Base-by-base conservation (phyloP, 2,113 vertebrate genomes). In the Crypturellus undulatus region DNA sequence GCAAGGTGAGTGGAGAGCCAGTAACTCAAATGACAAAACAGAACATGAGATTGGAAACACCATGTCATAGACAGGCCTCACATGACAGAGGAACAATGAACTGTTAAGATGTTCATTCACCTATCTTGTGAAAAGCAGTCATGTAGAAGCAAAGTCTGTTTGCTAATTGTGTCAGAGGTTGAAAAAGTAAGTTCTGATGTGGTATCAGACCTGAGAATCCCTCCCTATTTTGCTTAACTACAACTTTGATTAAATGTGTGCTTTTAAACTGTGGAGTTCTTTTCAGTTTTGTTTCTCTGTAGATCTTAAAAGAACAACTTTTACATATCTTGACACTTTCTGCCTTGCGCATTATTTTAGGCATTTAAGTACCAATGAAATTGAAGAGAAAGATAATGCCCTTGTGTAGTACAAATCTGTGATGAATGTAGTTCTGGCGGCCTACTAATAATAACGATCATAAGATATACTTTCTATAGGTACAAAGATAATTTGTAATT, bases 1-100 rank as follows among this genome's bases (percentile, higher is more conserved):
- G 96, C 84, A 98, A 96, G 96, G 99, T 99, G 96, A 97, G 98
- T 97, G 67, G 42, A 79, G 42, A 86, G 38, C 63, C 43, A 63
- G 9, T 76, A 34, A 45, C 21, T 80, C 12, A 47, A 15, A 5
- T 60, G 47, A 38, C 3, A 4, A 36, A 52, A 43, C 11, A 63
- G 34, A 9, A 14, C 20, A 21, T 75, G 54, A 56, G 22, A 7
- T 42, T 36, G 51, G 77, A 71, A 75, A 34, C 18, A 32, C 14
- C 3, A 0, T 54, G 18, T 45, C 6, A 0, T n/a, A 3, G 13
- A 20, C 36, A 8, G 9, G 40, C 42, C 34, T 79, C 45, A 10
- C 10, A 89, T n/a, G 79, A 49, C 79, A 67, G 21, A 6, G 58
- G 36, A 76, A 54, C 19, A 36, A 22, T 45, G 34, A 90, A 20